These are phyloP conservation scores for Dicyrtomina minuta DNA, from an alignment of 2,888 invertebrate species.

Conservation along the genomic window DNA sequence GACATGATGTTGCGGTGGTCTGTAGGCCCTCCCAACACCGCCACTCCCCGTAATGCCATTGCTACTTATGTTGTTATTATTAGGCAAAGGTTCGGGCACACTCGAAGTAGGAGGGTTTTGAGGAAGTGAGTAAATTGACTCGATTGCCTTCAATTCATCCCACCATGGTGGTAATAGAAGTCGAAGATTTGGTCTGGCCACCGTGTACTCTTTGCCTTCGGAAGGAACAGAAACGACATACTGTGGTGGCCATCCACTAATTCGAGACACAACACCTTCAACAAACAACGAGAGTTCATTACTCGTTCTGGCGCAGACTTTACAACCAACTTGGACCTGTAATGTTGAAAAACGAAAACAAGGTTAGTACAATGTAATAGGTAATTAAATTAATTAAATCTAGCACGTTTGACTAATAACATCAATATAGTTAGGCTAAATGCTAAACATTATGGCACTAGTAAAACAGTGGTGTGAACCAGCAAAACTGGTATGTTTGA, in stretches of 20 bases:
- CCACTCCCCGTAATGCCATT: slow-evolving; percentile 40
- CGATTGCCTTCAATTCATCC: slow-evolving; percentile 77
- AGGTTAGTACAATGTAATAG: background rate
- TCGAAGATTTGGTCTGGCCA: slow-evolving; percentile 86
- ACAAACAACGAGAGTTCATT: slow-evolving; percentile 70
- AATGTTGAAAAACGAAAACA: background rate
- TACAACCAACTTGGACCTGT: slow-evolving; percentile 78
- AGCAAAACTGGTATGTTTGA: too few species aligned
- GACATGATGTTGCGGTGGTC: slow-evolving; percentile 53
- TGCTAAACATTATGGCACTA: too few species aligned
- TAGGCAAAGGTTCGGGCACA: slow-evolving; percentile 26
- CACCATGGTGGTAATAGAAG: slow-evolving; percentile 93
- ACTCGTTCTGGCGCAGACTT: slow-evolving; percentile 68
- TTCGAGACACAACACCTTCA: slow-evolving; percentile 76
- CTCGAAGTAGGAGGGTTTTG: slow-evolving; percentile 34
- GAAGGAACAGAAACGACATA: slow-evolving; percentile 63
- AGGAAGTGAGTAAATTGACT: slow-evolving; percentile 51
- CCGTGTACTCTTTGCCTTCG: slow-evolving; percentile 61
- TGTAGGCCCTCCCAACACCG: slow-evolving; percentile 58
- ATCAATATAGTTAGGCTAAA: too few species aligned
- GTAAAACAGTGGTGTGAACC: too few species aligned
- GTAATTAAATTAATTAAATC: too few species aligned
- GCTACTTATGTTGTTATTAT: slow-evolving; percentile 24
- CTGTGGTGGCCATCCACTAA: slow-evolving; percentile 67
- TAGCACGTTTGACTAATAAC: too few species aligned